Base-by-base conservation (phyloP, 1,140 invertebrate genomes). In the Zaprionus capensis region DNA sequence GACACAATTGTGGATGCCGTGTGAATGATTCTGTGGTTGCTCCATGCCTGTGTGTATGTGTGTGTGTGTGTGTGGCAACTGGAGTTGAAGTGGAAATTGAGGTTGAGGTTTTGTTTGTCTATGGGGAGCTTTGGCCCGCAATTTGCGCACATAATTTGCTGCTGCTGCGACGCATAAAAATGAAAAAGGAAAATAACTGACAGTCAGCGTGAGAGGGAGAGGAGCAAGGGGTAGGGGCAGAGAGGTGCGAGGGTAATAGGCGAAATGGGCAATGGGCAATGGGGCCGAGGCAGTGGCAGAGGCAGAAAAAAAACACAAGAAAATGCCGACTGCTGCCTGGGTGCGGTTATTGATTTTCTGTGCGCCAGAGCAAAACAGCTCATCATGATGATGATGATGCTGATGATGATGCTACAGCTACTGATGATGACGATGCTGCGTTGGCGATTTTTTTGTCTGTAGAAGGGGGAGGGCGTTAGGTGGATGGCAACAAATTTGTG, bases 331-430 rank as follows among this genome's bases (percentile, higher is more conserved):
- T 55, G 41, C 34, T 71, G 57, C 49, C 44, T 81, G 84, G 84
- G 84, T 87, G 84, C 84, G 84, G 84, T 76, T 87, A 87, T 87
- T 87, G 84, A 87, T 87, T 87, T 87, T 87, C 71, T 74, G 51
- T 70, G 79, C 64, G 78, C 63, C 71, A 74, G 24, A 74, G 31
- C 57, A 61, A 64, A 57, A n/a, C 71, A 66, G 73, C 61, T 31
- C 36, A 64, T 68, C 51, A 63, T 58, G 46, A 34, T 46, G 22
- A 15, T 22, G 28, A n/a, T 58, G 20, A 64, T 56, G 22, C 28
- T 46, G 22, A 15, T 22, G 31, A n/a, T 58, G 20, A 64, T 56
- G 15, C 28, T 20, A 22, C 12, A 20, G 34, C 12, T 26, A 31
- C 70, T 66, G 51, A 55, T 67, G 49, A 69, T 46, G 67, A 79